A percentile compares a stretch with the other conserved stretches of the same genome.
Evolutionary conservation across 1,140 invertebrate genomes (phyloP).

Genomic region (Aphaenogaster ashmeadi): DNA sequence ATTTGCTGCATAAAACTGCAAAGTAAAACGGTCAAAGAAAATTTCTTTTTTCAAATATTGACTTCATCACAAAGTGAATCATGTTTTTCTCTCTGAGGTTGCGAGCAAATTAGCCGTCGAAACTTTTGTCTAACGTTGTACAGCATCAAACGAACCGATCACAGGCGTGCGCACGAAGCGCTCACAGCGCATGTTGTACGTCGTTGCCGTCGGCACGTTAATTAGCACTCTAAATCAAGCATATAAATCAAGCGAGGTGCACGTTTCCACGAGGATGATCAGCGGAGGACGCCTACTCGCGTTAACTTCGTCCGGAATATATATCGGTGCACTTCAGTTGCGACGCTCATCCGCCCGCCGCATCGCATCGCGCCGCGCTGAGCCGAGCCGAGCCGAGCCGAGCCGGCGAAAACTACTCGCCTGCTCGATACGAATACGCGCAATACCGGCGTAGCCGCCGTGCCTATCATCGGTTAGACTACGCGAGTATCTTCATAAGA

Average conservation of each 20-base stretch:
- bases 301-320: constrained; percentile 70
- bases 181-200: constrained; percentile 62
- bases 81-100: neutral
- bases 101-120: constrained; percentile 43
- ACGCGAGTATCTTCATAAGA: constrained; percentile 63
- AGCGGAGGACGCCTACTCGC: constrained; percentile 69
- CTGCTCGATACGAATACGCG: constrained; percentile 18
- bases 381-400: neutral
- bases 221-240: constrained; percentile 73
- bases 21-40: neutral
- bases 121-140: constrained; percentile 55
- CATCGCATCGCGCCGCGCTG: neutral
- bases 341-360: constrained; percentile 32
- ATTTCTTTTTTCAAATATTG: neutral
- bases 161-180: constrained; percentile 33
- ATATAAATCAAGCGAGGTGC: constrained; percentile 78
- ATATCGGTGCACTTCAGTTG: constrained; percentile 43
- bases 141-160: constrained; percentile 67
- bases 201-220: constrained; percentile 71
- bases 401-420: constrained; percentile 21
- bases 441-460: constrained; percentile 6
- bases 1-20: neutral
- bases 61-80: neutral
- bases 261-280: constrained; percentile 75
- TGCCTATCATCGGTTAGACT: constrained; percentile 44